Base-by-base conservation (phyloP, 2,113 vertebrate species). In the Carassius gibelio region DNA sequence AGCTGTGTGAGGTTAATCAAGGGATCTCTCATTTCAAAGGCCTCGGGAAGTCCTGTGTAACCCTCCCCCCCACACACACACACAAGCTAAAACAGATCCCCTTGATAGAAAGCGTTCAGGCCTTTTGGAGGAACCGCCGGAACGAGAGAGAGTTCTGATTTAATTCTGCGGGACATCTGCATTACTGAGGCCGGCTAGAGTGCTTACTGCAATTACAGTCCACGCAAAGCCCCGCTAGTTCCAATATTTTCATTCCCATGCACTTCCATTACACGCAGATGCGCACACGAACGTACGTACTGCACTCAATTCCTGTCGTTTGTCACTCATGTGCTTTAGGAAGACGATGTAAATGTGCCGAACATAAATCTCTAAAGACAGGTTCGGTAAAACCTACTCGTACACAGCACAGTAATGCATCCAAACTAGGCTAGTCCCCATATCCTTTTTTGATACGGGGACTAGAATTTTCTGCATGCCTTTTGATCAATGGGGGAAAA, bases 21-120 rank as follows among this genome's bases (percentile, higher is more conserved):
- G 90, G 90, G 88, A 91, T 94, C 92, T 95, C 92, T 87, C 86
- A 89, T 94, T 94, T 94, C 93, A 94, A 92, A 90, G 92, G 82
- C 86, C 55, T 89, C 87, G 79, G 84, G 85, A 86, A 87, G 78
- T 61, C 86, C 30, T 23, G 42, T 66, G 88, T 86, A 42, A 82
- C 52, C 57, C 10, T 50, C 11, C 48, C 50, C 50, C 50, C 15
- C 13, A 90, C 48, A 50, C 45, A 48, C 45, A 11, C 48, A 52
- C 50, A 52, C 50, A 90, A 88, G 19, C 61, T 66, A 78, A 89
- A 88, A 87, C 90, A 90, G 89, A 85, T 80, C 75, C 42, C 64
- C 75, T 57, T 50, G 42, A 23, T 21, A 71, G 15, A 59, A 17
- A 38, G 23, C 69, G 42, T 69, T 76, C 76, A 75, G 80, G 88